phyloP scores from a whole-genome alignment of 2,113 vertebrate species.

The Gallinago undulata region DNA sequence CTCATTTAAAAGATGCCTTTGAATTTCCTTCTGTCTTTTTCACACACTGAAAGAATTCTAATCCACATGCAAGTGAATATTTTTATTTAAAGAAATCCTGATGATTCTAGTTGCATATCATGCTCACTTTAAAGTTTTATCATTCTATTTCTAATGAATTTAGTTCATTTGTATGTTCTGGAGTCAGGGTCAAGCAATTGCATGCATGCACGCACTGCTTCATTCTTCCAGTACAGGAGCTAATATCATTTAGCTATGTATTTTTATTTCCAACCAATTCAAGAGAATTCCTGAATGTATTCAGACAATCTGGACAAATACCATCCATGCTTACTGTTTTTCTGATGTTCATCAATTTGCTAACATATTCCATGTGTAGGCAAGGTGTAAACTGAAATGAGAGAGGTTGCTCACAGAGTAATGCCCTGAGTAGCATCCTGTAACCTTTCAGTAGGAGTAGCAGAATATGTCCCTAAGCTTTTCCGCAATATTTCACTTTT shows the following conservation, averaged over 20 bases:
- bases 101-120: not conserved
- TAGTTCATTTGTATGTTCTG: not conserved
- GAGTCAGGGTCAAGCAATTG: not conserved
- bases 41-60: not conserved
- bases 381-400: not conserved
- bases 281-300: not conserved
- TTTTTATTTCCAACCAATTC: not conserved
- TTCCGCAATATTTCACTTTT: not conserved
- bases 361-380: not conserved
- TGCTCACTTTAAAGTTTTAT: not conserved
- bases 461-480: not conserved
- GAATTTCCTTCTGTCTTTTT: not conserved
- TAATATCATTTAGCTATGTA: not conserved
- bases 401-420: not conserved
- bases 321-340: not conserved
- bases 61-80: not conserved
- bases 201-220: not conserved
- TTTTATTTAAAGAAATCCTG: not conserved
- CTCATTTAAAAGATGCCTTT: not conserved
- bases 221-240: not conserved
- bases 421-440: not conserved
- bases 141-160: not conserved
- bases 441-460: not conserved
- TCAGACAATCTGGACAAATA: not conserved
- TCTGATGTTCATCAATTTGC: not conserved